Base-by-base conservation (phyloP, 37 sponge, comb jelly and placozoan genomes). In the Trichoplax adhaerens region DNA sequence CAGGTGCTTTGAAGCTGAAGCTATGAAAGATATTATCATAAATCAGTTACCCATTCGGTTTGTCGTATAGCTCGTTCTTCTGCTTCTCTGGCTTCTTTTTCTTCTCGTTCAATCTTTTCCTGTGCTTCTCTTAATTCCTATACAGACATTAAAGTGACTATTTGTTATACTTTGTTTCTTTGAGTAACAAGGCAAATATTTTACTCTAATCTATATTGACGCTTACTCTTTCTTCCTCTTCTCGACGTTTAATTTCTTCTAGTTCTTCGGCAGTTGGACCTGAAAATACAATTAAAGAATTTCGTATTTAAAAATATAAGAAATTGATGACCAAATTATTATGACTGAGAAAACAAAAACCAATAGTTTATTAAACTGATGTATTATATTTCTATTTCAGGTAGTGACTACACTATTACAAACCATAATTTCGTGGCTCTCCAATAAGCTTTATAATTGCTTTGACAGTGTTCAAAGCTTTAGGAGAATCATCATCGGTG, bases 341-440 rank as follows among this genome's bases (percentile, higher is more conserved):
- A 6, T 62, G 50, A 59, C 1, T 3, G 3, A 29, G 29, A 29
- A 29, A 29, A 29, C 29, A 29, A 29, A 29, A 29, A 29, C 29
- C 29, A 29, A 29, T 29, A 29, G 29, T 29, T 29, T 29, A 29
- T 29, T 29, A 29, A 29, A 29, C 29, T 29, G 29, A 29, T 29
- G 29, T 29, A 29, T 29, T 29, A 29, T 29, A 29, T 29, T 29
- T 29, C 29, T 29, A 29, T 29, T 29, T 29, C 29, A 29, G 29
- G 29, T 29, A 29, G 29, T 29, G 29, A 29, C 29, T 3, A 1
- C 3, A 1, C 2, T 7, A 8, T 29, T 1, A 50, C 65, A 29
- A 51, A 85, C 86, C 93, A 62, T 92, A 92, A 77, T 92, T 92
- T 48, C 93, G 64, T 2, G 93, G 93, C 66, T 87, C 77, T 58